Evolutionary conservation across 2,113 vertebrate species (phyloP).

Genomic region (Cisticola juncidis): DNA sequence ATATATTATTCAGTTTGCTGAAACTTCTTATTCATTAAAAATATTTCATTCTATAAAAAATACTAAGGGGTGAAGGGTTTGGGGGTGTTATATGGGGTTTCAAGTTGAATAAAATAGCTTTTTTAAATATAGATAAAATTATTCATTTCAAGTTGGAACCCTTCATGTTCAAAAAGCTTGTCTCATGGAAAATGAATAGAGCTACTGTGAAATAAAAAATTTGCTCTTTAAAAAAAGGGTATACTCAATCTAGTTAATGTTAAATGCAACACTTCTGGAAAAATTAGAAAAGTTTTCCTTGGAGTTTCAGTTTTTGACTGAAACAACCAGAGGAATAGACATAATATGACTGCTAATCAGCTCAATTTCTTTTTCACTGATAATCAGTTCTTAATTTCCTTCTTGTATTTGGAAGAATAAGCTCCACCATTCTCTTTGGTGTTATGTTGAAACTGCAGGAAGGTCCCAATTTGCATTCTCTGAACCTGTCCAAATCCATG

Average conservation of each 20-base stretch:
- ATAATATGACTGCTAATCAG: background rate
- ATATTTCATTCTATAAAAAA: background rate
- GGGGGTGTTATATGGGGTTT: background rate
- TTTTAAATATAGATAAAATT: background rate
- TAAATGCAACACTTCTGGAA: background rate
- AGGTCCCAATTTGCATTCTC: background rate
- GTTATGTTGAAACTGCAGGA: background rate
- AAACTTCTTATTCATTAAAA: background rate
- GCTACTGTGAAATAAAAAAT: background rate
- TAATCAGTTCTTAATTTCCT: background rate
- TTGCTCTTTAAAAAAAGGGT: background rate
- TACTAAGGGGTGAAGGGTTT: rapidly evolving
- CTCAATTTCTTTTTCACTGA: background rate
- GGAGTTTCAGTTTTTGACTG: background rate
- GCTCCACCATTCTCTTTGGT: background rate
- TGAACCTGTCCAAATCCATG: background rate
- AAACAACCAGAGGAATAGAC: background rate
- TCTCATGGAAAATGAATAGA: background rate
- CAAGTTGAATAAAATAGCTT: background rate
- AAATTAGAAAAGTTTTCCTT: background rate
- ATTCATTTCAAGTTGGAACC: background rate
- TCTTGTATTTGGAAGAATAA: background rate
- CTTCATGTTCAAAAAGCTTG: background rate
- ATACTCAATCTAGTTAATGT: background rate
- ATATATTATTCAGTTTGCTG: background rate